A percentile compares a stretch with the other conserved stretches of the same genome.
Evolutionary conservation across 2,113 vertebrate genomes (phyloP).

Genomic region (Meleagris gallopavo): DNA sequence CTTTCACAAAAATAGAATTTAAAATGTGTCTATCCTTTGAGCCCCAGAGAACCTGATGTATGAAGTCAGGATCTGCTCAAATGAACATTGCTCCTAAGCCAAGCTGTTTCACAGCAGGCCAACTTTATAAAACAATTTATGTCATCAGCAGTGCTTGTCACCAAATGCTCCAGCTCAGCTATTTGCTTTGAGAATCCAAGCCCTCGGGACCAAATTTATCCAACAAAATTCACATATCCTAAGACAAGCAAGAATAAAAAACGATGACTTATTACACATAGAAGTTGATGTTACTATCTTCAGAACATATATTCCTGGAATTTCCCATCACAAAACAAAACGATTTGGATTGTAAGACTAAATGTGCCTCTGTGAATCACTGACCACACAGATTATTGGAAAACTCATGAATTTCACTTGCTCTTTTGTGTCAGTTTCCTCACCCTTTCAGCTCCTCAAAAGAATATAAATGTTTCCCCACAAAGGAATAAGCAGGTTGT

Average conservation of each 20-base stretch:
- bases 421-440: background rate
- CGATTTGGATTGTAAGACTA: background rate
- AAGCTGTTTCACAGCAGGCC: background rate
- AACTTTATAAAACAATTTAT: constrained; percentile 42
- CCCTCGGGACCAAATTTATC: background rate
- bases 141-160: constrained; percentile 16
- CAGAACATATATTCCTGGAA: background rate
- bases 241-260: background rate
- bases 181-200: background rate
- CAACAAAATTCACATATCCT: background rate
- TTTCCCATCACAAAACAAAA: background rate
- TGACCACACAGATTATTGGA: background rate
- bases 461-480: background rate
- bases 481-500: background rate
- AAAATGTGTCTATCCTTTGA: constrained; percentile 8
- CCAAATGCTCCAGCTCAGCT: background rate
- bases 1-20: background rate
- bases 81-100: background rate
- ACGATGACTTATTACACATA: background rate
- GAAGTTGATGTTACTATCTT: background rate
- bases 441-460: background rate
- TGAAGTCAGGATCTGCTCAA: background rate
- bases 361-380: background rate
- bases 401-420: background rate
- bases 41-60: background rate